A percentile compares a stretch with the other conserved stretches of the same genome.
These are phyloP conservation scores for Lophius piscatorius DNA, from an alignment of 2,113 vertebrate genomes.

Conservation along the genomic window DNA sequence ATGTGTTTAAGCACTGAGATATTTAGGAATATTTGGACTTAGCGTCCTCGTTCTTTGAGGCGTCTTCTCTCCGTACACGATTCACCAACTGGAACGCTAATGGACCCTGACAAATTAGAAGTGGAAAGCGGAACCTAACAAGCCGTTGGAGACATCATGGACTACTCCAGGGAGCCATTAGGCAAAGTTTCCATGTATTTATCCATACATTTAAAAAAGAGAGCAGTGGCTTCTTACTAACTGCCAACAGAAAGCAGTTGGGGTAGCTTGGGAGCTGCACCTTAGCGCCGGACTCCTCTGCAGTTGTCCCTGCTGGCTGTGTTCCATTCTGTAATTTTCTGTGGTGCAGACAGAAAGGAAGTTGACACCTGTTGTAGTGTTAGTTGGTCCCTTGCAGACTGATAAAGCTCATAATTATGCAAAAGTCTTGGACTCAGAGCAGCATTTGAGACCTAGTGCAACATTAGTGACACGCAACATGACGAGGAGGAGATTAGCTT, in stretches of 20 bases:
- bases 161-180: conserved; percentile 67
- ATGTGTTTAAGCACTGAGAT: background rate
- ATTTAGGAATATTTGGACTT: conserved; percentile 15
- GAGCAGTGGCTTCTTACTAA: conserved; percentile 49
- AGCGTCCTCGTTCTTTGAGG: too few relatives aligned
- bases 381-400: too few relatives aligned
- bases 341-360: conserved; percentile 22
- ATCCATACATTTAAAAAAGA: conserved; percentile 45
- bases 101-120: conserved; percentile 65
- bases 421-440: background rate
- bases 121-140: conserved; percentile 67
- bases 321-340: conserved; percentile 43
- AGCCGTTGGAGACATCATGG: conserved; percentile 63
- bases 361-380: conserved; percentile 31
- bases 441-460: background rate
- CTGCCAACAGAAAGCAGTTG: conserved; percentile 47
- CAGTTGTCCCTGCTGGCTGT: conserved; percentile 19
- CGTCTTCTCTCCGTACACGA: conserved; percentile 14
- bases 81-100: conserved; percentile 46
- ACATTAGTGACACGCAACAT: conserved; percentile 5
- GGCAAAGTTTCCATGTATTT: conserved; percentile 67
- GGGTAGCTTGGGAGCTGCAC: conserved; percentile 38
- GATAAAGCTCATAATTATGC: conserved; percentile 2
- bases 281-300: conserved; percentile 16
- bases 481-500: conserved; percentile 7